Conservation (phyloP, 2,797 vertebrate species). For the Gymnopithys bicolor region DNA sequence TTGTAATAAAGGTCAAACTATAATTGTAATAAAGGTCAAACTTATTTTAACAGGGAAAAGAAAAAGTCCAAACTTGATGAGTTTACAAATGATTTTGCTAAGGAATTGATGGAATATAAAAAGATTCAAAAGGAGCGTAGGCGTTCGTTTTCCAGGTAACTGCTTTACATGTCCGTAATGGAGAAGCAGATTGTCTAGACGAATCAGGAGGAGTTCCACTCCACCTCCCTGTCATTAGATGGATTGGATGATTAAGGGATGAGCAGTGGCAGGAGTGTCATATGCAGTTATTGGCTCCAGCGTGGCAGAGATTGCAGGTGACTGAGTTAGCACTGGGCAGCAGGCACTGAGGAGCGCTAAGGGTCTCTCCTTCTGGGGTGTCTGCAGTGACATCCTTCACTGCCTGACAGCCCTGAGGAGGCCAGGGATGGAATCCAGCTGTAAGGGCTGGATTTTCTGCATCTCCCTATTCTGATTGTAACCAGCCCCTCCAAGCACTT, state of each 20-base stretch:
- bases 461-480: not conserved
- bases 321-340: not conserved
- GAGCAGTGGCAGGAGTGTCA: constrained; percentile 62
- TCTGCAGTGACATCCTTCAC: not conserved
- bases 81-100: constrained; percentile 99
- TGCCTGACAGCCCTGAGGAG: not conserved
- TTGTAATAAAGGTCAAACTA: constrained; percentile 4
- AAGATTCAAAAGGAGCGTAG: constrained; percentile 96
- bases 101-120: constrained; percentile 98
- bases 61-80: constrained; percentile 97
- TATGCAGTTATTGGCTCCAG: constrained; percentile 14
- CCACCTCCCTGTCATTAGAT: constrained; percentile 31
- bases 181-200: constrained; percentile 75
- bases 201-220: constrained; percentile 62
- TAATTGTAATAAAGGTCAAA: constrained; percentile 60
- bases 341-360: not conserved
- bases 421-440: not conserved
- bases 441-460: not conserved
- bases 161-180: constrained; percentile 79
- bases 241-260: constrained; percentile 73
- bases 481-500: not conserved
- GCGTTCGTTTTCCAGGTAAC: constrained; percentile 95
- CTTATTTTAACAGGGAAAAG: constrained; percentile 88
- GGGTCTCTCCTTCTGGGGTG: not conserved
- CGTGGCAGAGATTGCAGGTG: constrained; percentile 34